Evolutionary conservation across 2,888 invertebrate species (phyloP), one percentile per base, ranked within the genome.

Genomic region (Cylloceria caligata): DNA sequence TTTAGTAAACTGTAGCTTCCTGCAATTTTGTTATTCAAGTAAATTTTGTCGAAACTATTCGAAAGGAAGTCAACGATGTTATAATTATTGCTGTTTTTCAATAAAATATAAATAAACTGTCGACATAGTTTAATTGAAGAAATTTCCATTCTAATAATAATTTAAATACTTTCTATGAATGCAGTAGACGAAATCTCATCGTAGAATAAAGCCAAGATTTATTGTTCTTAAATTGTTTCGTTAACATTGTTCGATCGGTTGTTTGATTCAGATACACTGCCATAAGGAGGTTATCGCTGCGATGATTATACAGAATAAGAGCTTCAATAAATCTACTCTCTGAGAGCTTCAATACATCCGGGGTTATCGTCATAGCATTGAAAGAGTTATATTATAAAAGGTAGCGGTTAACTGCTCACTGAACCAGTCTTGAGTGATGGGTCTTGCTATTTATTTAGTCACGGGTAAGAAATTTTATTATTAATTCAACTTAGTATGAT

Each of bases 321-420:
- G 60, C 3, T 5, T 4, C 5, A 36, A 6, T 11, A 11, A 7
- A 7, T 39, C 2, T 34, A 52, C n/a, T 19, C 55, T 7, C 47
- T n/a, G 39, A 39, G 2, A 39, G 7, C 7, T 11, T 6, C 7
- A 7, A 39, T 39, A 39, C 36, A 42, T n/a, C 73, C 42, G 52
- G 62, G 76, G 80, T 80, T 80, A 80, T 80, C 80, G 19, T 24
- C 34, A 42, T 49, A 55, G 60, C 49, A 55, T 45, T n/a, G 11
- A 24, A 39, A 7, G 57, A 57, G 57, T 13, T 82, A 47, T 84
- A 84, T 88, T 91, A 91, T 91, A 91, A 90, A 91, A 91, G 87
- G 86, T 84, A 81, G 65, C 74, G 69, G 39, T 19, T 77, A 76
- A 49, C 34, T 39, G 65, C 39, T 68, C 74, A 11, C 68, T 76